These are phyloP conservation scores for Drosophila chauvacae DNA, from an alignment of 1,140 invertebrate species.

Conservation along the genomic window DNA sequence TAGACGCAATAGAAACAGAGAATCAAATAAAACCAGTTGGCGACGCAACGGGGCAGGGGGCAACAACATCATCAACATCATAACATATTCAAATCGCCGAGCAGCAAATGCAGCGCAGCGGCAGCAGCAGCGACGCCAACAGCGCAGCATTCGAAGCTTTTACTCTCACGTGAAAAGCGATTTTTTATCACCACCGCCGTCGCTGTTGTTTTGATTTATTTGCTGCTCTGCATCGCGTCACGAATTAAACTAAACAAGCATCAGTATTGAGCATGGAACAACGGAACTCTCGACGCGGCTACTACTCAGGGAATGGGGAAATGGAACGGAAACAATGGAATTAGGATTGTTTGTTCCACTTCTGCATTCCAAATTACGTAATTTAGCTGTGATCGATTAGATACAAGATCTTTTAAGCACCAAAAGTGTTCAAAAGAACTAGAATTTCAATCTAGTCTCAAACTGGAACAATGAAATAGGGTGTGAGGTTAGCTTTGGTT, in stretches of 20 bases:
- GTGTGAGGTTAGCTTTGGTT: not conserved
- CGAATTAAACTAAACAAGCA: constrained; percentile 77
- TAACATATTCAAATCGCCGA: constrained; percentile 78
- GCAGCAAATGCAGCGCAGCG: constrained; percentile 15
- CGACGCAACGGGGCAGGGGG: constrained; percentile 46
- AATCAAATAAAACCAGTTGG: constrained; percentile 74
- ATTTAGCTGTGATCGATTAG: constrained; percentile 1
- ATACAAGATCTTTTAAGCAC: not conserved
- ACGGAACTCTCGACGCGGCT: constrained; percentile 36
- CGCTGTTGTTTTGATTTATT: constrained; percentile 50
- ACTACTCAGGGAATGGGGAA: constrained; percentile 23
- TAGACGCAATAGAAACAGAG: constrained; percentile 80
- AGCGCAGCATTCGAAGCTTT: constrained; percentile 50
- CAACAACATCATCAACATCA: constrained; percentile 80
- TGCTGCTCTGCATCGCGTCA: constrained; percentile 66
- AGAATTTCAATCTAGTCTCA: not conserved
- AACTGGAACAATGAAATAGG: not conserved
- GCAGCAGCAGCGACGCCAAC: constrained; percentile 13
- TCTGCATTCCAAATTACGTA: constrained; percentile 2
- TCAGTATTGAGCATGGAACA: constrained; percentile 17
- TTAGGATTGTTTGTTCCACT: not conserved
- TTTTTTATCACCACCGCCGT: constrained; percentile 30
- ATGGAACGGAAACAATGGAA: constrained; percentile 2
- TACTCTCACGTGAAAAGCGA: constrained; percentile 78
- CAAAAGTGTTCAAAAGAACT: not conserved